Evolutionary conservation across 2,888 invertebrate species (phyloP).

Genomic region (Cataglyphis livida): DNA sequence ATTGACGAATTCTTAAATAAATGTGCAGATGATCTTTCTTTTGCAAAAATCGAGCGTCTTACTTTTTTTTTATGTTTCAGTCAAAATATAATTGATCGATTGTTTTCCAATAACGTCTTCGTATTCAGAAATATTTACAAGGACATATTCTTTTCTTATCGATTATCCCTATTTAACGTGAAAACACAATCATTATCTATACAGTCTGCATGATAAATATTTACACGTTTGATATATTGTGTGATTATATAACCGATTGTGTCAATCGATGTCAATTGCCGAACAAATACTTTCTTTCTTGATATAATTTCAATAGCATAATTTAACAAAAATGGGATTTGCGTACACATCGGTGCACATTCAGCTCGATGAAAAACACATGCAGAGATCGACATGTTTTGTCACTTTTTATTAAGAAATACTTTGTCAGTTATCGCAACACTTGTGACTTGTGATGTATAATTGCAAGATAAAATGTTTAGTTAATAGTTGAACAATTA

Average conservation of each 20-base stretch:
- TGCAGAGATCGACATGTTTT: background rate
- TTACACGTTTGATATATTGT: conserved; percentile 26
- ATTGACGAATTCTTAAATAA: background rate
- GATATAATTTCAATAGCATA: conserved; percentile 26
- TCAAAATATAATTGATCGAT: conserved; percentile 6
- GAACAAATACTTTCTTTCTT: conserved; percentile 20
- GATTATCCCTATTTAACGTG: conserved; percentile 20
- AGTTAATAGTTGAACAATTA: conserved; percentile 27
- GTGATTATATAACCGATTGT: conserved; percentile 21
- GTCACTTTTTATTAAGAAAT: conserved; percentile 8
- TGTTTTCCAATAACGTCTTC: background rate
- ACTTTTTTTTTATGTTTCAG: background rate
- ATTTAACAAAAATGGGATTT: conserved; percentile 41
- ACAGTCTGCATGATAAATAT: conserved; percentile 29
- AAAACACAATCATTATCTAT: conserved; percentile 20
- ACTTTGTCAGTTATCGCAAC: conserved; percentile 25
- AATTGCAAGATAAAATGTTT: background rate
- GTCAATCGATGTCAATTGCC: background rate
- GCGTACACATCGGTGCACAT: conserved; percentile 22
- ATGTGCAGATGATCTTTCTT: background rate
- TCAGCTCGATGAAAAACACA: conserved; percentile 8
- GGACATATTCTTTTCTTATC: conserved; percentile 3
- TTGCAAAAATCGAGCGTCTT: background rate
- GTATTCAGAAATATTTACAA: background rate
- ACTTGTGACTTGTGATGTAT: conserved; percentile 1